phyloP scores from a whole-genome alignment of 30 jellyfish, hydroid and myxozoan species.

The Catostylus mosaicus region DNA sequence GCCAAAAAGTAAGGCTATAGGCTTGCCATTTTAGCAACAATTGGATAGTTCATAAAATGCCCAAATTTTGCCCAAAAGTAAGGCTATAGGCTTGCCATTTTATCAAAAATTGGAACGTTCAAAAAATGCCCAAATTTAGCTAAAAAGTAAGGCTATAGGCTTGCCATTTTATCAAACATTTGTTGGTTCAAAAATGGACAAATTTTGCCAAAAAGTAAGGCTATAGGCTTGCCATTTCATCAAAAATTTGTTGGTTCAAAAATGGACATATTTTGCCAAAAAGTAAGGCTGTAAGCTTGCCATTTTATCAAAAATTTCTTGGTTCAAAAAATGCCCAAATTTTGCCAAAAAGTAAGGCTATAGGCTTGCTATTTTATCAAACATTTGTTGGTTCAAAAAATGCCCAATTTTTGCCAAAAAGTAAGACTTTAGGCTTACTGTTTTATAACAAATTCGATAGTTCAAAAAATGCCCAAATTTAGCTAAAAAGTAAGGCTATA shows the following conservation, averaged over 20 bases:
- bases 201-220: too few relatives aligned
- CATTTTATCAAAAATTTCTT: too few relatives aligned
- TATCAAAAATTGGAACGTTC: too few relatives aligned
- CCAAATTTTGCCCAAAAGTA: not conserved
- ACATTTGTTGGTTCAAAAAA: not conserved
- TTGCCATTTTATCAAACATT: too few relatives aligned
- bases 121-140: too few relatives aligned
- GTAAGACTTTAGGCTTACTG: not conserved
- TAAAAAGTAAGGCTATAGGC: slow-evolving; percentile 6
- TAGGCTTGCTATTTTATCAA: not conserved
- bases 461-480: not conserved
- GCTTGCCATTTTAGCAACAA: not conserved
- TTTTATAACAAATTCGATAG: not conserved
- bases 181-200: too few relatives aligned
- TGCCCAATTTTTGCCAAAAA: not conserved
- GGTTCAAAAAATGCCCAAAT: not conserved
- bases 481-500: not conserved
- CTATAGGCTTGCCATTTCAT: too few relatives aligned
- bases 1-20: not conserved
- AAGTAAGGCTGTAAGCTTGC: not conserved
- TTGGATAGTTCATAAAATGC: too few relatives aligned
- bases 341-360: not conserved
- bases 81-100: slow-evolving; percentile 14
- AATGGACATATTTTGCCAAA: not conserved
- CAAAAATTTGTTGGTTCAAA: not conserved